Base-by-base conservation (phyloP, 2,113 vertebrate genomes). In the Crotalus helleri region DNA sequence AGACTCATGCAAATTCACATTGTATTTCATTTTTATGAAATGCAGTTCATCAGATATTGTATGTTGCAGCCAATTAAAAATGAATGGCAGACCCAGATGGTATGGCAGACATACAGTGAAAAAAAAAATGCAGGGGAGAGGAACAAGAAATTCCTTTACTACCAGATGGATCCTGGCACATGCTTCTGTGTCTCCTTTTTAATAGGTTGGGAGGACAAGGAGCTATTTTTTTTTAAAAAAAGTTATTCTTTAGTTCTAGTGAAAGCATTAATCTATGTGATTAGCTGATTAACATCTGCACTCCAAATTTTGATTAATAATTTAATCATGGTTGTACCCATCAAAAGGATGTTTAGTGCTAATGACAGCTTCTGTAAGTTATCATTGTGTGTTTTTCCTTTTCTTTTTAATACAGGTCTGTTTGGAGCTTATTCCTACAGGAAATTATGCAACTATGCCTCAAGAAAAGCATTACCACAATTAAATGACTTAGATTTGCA, bases 221-320 rank as follows among this genome's bases (percentile, higher is more conserved):
- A 93, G 39, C 55, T 81, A 61, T n/a, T 46, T 46, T 46, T 92
- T 53, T 39, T 5, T n/a, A n/a, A n/a, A 5, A 54, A 89, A 61
- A 55, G 88, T 61, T 64, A 39, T 54, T 90, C 23, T 57, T 90
- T 87, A 44, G n/a, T 88, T 10, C 55, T 1, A 10, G 92, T 49
- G 44, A 86, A 86, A 86, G 46, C 88, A 87, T 90, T 90, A 90
- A 90, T 90, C 89, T 90, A 81, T 54, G 49, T 93, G 88, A 93
- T 90, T 58, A 58, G 90, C 89, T 87, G 92, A 93, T 93, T 90
- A 90, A 93, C 88, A 93, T 44, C 55, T 93, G 89, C 49, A 87
- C 55, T 90, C 46, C 51, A 90, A 93, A 93, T 44, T 93, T 93
- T 90, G 89, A 93, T 93, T 93, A 86, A 93, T 90, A 90, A 93